Conservation (phyloP, 23 tunicate species). For the Trididemnum clinides region DNA sequence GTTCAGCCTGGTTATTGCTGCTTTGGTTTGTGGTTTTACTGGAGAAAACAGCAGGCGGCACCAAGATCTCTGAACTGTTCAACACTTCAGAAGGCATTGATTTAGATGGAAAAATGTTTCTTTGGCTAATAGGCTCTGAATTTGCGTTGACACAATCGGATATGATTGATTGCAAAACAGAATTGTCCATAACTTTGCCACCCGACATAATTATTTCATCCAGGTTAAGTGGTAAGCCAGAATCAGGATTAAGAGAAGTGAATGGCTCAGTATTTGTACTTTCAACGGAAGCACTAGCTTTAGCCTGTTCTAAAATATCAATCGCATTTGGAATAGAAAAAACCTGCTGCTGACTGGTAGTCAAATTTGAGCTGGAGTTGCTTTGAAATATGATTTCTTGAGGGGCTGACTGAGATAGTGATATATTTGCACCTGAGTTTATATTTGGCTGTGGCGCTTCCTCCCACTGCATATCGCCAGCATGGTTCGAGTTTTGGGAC, state of each 20-base stretch:
- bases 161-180: slow-evolving; percentile 14
- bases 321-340: slow-evolving; percentile 14
- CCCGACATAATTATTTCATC: too few relatives aligned
- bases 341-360: slow-evolving; percentile 16
- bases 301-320: slow-evolving; percentile 21
- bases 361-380: not conserved
- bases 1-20: not conserved
- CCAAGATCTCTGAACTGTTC: not conserved
- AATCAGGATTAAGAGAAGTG: too few relatives aligned
- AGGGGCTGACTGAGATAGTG: not conserved
- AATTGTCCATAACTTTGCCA: not conserved
- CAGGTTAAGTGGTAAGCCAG: too few relatives aligned
- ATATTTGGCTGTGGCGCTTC: not conserved
- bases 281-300: not conserved
- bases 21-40: not conserved
- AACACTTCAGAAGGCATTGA: not conserved
- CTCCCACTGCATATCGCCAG: slow-evolving; percentile 22
- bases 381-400: not conserved
- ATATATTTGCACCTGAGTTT: not conserved
- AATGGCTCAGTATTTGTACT: not conserved
- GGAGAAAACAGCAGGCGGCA: too few relatives aligned
- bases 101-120: not conserved
- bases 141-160: slow-evolving; percentile 23
- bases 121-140: not conserved
- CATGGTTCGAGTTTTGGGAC: not conserved